phyloP scores from a whole-genome alignment of 2,113 vertebrate species.

The Dryoscopus gambensis region DNA sequence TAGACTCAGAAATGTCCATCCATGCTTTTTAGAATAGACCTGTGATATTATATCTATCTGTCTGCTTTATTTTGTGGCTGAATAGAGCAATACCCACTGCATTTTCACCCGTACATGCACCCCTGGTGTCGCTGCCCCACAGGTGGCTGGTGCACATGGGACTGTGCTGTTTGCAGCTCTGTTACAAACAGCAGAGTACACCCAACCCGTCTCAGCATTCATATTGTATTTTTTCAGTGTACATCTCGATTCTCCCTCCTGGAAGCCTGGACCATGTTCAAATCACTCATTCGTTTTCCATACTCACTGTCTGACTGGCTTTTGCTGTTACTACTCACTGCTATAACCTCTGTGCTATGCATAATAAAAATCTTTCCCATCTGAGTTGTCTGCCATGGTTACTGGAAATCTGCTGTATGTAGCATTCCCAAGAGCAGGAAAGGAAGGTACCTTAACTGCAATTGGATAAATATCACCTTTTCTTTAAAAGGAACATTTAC shows the following conservation, averaged over 20 bases:
- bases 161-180: neutral
- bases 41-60: neutral
- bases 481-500: neutral
- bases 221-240: neutral
- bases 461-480: slow-evolving; percentile 15
- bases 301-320: neutral
- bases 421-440: slow-evolving; percentile 35
- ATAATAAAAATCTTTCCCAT: slow-evolving; percentile 62
- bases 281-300: slow-evolving; percentile 1
- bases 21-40: neutral
- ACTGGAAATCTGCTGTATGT: slow-evolving; percentile 43
- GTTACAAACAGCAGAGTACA: neutral
- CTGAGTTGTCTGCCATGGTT: slow-evolving; percentile 47
- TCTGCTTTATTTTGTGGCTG: neutral
- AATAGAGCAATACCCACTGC: neutral
- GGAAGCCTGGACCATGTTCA: neutral
- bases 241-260: neutral
- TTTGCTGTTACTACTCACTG: slow-evolving; percentile 13
- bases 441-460: neutral
- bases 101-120: neutral
- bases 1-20: neutral
- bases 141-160: neutral
- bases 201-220: neutral
- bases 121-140: neutral
- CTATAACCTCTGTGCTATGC: slow-evolving; percentile 37